A percentile compares a stretch with the other conserved stretches of the same genome.
Conservation (phyloP, 2,113 vertebrate genomes). For the Lucifuga dentata region DNA sequence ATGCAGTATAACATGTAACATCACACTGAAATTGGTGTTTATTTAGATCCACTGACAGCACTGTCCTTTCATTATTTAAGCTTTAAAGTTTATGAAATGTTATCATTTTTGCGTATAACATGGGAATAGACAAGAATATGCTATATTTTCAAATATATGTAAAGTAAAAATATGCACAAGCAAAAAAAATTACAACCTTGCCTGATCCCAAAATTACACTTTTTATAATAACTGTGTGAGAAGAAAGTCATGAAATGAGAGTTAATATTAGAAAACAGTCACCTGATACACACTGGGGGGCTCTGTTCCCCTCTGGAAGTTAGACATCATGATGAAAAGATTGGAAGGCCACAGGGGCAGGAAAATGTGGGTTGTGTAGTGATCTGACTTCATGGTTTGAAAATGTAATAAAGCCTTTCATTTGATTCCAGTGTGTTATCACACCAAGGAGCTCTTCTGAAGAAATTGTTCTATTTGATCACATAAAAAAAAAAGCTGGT, state of each 20-base stretch:
- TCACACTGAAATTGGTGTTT: too few species aligned
- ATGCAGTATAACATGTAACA: too few species aligned
- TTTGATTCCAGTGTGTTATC: too few species aligned
- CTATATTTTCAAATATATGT: too few species aligned
- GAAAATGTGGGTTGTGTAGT: slow-evolving; percentile 27
- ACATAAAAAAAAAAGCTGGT: too few species aligned
- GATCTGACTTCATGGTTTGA: neutral
- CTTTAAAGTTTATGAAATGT: neutral
- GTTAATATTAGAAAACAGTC: slow-evolving; percentile 74
- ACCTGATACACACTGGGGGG: slow-evolving; percentile 55
- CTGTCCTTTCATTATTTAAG: neutral
- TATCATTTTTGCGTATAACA: neutral
- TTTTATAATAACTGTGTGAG: slow-evolving; percentile 13
- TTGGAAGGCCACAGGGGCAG: slow-evolving; percentile 1
- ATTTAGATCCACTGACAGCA: neutral
- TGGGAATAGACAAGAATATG: neutral
- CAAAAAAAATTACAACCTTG: too few species aligned
- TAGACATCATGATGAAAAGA: slow-evolving; percentile 3
- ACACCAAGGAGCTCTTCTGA: too few species aligned
- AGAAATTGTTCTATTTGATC: too few species aligned
- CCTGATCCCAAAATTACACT: too few species aligned
- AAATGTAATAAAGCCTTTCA: too few species aligned
- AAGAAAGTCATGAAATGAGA: slow-evolving; percentile 34
- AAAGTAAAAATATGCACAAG: neutral
- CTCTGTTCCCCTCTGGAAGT: slow-evolving; percentile 16